phyloP scores from a whole-genome alignment of 2,797 vertebrate species.

The Rhinella marina region DNA sequence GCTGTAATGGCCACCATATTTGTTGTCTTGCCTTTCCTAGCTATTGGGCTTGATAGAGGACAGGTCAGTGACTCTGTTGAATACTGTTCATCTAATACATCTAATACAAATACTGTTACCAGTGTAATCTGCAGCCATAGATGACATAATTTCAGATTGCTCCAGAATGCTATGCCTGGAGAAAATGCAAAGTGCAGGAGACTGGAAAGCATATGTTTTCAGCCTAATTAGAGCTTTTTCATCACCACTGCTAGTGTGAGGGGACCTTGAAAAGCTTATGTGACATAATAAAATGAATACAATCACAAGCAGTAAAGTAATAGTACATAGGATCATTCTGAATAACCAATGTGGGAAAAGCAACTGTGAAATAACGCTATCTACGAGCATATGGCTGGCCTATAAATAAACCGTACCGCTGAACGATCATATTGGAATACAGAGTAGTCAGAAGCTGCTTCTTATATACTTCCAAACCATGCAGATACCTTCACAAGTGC shows the following conservation, averaged over 20 bases:
- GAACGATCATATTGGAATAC: background rate
- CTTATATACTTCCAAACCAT: background rate
- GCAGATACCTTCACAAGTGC: background rate
- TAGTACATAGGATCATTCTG: background rate
- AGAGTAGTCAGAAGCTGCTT: background rate
- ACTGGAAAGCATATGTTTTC: slow-evolving; percentile 11
- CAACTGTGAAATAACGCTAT: background rate
- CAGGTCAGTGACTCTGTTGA: too few relatives aligned
- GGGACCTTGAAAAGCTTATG: background rate
- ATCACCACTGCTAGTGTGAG: background rate
- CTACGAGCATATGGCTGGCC: background rate
- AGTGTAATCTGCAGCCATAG: background rate
- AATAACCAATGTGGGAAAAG: background rate
- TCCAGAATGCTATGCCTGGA: background rate
- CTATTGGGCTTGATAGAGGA: too few relatives aligned
- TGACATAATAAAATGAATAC: background rate
- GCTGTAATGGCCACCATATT: too few relatives aligned
- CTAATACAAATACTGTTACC: background rate
- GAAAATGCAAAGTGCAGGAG: background rate
- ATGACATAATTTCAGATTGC: background rate
- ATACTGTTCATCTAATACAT: too few relatives aligned
- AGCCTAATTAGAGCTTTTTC: background rate
- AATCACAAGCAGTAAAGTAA: background rate
- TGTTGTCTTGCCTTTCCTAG: too few relatives aligned
- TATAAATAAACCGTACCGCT: background rate